Evolutionary conservation across 2,797 vertebrate genomes (phyloP).

Genomic region (Chloroceryle amazona): DNA sequence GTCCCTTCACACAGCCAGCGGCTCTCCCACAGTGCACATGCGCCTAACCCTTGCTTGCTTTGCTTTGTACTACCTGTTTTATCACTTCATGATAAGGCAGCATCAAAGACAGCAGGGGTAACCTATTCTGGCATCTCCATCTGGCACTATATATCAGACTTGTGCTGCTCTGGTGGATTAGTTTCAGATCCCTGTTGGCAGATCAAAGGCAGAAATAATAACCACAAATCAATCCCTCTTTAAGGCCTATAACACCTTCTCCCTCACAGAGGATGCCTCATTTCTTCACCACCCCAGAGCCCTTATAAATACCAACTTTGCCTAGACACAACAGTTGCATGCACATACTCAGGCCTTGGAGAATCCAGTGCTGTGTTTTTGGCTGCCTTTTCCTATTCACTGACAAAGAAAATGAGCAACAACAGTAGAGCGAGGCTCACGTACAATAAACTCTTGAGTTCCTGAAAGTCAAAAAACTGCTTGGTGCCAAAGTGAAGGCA

Average conservation of each 20-base stretch:
- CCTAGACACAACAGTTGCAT: neutral
- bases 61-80: conserved; percentile 6
- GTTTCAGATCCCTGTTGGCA: conserved; percentile 63
- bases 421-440: neutral
- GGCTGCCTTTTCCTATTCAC: neutral
- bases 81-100: conserved; percentile 27
- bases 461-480: neutral
- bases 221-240: conserved; percentile 72
- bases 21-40: neutral
- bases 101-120: conserved; percentile 11
- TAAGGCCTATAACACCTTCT: conserved; percentile 32
- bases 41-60: neutral
- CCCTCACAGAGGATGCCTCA: conserved; percentile 1
- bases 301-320: conserved; percentile 21
- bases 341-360: neutral
- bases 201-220: conserved; percentile 64
- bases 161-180: conserved; percentile 44
- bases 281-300: conserved; percentile 5
- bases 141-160: conserved; percentile 51
- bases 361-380: neutral
- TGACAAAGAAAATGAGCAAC: conserved; percentile 1
- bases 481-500: neutral
- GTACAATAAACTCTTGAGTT: neutral
- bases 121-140: conserved; percentile 56
- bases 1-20: neutral